Evolutionary conservation across 2,888 invertebrate species (phyloP).

Genomic region (Cacoxenus indagator): DNA sequence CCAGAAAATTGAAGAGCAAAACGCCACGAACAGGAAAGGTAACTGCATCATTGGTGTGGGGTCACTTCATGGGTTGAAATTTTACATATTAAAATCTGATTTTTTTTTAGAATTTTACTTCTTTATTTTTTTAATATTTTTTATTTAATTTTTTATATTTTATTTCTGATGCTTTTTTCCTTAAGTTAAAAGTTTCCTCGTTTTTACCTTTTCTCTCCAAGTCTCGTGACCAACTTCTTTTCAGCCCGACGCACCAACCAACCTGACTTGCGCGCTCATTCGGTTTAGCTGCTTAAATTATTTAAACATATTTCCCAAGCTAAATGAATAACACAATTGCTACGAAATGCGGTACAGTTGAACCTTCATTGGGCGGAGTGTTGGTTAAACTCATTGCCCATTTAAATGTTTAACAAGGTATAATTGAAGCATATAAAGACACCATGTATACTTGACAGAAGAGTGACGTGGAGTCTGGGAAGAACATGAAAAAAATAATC

Average conservation of each 20-base stretch:
- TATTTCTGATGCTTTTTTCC: neutral
- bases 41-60: constrained; percentile 14
- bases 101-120: too few relatives aligned
- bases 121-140: too few relatives aligned
- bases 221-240: neutral
- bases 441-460: too few relatives aligned
- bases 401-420: neutral
- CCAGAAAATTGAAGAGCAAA: constrained; percentile 50
- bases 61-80: too few relatives aligned
- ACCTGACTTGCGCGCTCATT: neutral
- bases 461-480: too few relatives aligned
- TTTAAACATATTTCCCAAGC: neutral
- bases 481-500: too few relatives aligned
- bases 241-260: neutral
- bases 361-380: neutral
- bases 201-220: neutral
- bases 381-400: too few relatives aligned
- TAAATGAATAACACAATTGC: neutral
- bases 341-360: constrained; percentile 33
- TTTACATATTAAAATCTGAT: too few relatives aligned
- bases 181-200: neutral
- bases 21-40: constrained; percentile 27
- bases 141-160: constrained; percentile 1
- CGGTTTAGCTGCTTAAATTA: constrained; percentile 16
- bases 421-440: too few relatives aligned